Conservation (phyloP, 1,140 invertebrate genomes). For the Sipha flava region DNA sequence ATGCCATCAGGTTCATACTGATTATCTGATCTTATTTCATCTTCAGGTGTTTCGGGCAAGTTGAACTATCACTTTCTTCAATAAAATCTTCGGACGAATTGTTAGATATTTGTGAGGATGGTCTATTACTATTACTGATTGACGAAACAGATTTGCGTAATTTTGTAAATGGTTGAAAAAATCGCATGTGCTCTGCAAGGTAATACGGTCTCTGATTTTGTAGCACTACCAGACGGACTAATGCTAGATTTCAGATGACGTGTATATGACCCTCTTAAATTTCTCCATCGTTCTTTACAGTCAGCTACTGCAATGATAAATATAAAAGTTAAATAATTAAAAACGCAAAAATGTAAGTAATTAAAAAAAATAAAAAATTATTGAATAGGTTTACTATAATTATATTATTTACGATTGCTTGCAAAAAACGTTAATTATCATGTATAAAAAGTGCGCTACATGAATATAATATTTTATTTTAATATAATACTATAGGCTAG, state of each 20-base stretch:
- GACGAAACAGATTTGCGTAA: slow-evolving; percentile 1
- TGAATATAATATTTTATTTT: no score
- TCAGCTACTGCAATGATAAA: slow-evolving; percentile 10
- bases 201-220: not conserved
- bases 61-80: not conserved
- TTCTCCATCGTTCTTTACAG: slow-evolving; percentile 24
- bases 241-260: not conserved
- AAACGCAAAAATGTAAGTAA: not conserved
- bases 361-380: not conserved
- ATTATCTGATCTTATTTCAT: not conserved
- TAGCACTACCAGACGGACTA: not conserved
- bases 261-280: slow-evolving; percentile 1
- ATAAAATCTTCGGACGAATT: not conserved
- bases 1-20: not conserved
- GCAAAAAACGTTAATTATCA: no score
- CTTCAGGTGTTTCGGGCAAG: not conserved
- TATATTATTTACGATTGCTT: no score
- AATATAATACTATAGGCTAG: no score
- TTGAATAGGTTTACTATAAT: no score
- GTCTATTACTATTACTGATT: not conserved
- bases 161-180: slow-evolving; percentile 1
- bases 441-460: no score
- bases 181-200: slow-evolving; percentile 12
- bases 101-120: not conserved
- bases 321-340: not conserved